Conservation (phyloP, 2,797 vertebrate species). For the Sebastes melanostomus region DNA sequence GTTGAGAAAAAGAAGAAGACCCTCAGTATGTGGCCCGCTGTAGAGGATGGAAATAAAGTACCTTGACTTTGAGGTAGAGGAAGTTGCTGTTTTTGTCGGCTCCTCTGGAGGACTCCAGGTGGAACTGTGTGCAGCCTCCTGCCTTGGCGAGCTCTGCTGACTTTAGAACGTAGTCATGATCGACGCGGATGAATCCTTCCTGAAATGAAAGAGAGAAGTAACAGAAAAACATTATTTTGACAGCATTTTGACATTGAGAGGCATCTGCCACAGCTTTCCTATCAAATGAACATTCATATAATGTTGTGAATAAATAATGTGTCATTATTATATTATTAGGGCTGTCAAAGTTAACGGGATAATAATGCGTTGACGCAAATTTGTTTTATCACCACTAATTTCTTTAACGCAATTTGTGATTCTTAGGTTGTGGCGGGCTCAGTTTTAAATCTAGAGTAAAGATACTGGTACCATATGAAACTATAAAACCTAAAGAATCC, state of each 20-base stretch:
- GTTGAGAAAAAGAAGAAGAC: neutral
- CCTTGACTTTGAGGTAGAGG: constrained; percentile 85
- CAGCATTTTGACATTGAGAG: neutral
- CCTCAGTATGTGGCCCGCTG: neutral
- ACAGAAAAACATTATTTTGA: neutral
- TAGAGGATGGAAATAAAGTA: constrained; percentile 6
- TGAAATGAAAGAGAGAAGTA: constrained; percentile 48
- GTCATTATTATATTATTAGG: too few relatives aligned
- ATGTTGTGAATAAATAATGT: neutral
- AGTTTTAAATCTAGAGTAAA: too few relatives aligned
- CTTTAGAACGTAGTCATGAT: constrained; percentile 90
- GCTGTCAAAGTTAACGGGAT: too few relatives aligned
- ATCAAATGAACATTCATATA: neutral
- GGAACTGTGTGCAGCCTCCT: constrained; percentile 89
- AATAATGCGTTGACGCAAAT: too few relatives aligned
- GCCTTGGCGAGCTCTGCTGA: constrained; percentile 89
- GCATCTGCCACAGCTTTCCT: neutral
- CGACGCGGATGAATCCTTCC: constrained; percentile 90
- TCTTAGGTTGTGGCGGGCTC: too few relatives aligned
- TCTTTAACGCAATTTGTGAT: too few relatives aligned
- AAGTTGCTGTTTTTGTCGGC: constrained; percentile 82
- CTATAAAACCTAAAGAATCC: too few relatives aligned
- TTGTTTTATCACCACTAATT: too few relatives aligned
- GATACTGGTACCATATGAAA: too few relatives aligned
- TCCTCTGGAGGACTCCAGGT: constrained; percentile 85